Percentiles rank a stretch among this genome's conserved stretches.
phyloP scores from a whole-genome alignment of 2,888 invertebrate genomes.

The Hipparchia semele region DNA sequence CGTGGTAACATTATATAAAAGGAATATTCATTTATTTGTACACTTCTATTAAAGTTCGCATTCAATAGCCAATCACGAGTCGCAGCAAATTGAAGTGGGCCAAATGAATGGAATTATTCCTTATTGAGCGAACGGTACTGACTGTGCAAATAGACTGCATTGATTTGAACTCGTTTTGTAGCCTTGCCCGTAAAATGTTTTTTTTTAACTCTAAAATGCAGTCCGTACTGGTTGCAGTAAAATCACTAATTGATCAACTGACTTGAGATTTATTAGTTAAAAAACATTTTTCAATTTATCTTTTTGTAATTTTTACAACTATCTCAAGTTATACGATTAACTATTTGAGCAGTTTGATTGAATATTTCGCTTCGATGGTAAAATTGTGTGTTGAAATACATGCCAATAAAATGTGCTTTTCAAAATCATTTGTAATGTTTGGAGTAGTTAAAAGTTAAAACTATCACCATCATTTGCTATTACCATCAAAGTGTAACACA shows the following conservation, averaged over 20 bases:
- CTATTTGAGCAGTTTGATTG: not conserved
- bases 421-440: slow-evolving; percentile 33
- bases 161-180: slow-evolving; percentile 8
- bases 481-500: slow-evolving; percentile 32
- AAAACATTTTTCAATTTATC: not conserved
- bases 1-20: slow-evolving; percentile 30
- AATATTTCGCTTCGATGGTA: slow-evolving; percentile 35
- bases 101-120: slow-evolving; percentile 35
- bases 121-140: slow-evolving; percentile 28
- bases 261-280: not conserved
- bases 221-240: slow-evolving; percentile 16
- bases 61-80: slow-evolving; percentile 12
- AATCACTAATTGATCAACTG: slow-evolving; percentile 5
- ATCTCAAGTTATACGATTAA: not conserved
- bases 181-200: not conserved
- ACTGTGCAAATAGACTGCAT: slow-evolving; percentile 22
- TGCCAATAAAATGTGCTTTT: slow-evolving; percentile 20
- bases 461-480: slow-evolving; percentile 19
- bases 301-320: not conserved
- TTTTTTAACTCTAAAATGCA: not conserved
- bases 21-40: slow-evolving; percentile 31
- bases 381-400: not conserved
- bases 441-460: slow-evolving; percentile 3
- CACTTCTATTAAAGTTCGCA: not conserved
- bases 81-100: slow-evolving; percentile 8